Evolutionary conservation across 2,888 invertebrate genomes (phyloP).

Genomic region (Cyclophora punctaria): DNA sequence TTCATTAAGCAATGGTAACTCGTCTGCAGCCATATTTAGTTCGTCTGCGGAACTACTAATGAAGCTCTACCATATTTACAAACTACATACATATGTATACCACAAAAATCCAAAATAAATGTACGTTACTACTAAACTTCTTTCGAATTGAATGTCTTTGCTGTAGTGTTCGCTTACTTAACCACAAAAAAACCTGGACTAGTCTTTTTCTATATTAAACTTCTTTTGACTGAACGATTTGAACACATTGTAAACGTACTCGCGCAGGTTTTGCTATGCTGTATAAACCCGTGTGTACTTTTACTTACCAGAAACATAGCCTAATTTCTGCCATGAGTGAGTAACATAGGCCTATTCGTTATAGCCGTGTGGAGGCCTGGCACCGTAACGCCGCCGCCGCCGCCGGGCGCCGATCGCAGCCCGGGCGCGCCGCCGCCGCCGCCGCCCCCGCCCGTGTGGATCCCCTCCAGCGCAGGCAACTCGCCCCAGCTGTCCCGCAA

Average conservation of each 20-base stretch:
- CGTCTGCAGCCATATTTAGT: too few relatives aligned
- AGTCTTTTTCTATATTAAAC: too few relatives aligned
- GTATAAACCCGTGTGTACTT: not conserved
- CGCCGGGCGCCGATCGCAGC: constrained; percentile 43
- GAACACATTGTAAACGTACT: not conserved
- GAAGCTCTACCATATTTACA: too few relatives aligned
- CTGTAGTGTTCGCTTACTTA: too few relatives aligned
- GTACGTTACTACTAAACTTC: too few relatives aligned
- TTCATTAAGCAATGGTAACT: too few relatives aligned
- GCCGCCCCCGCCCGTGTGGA: constrained; percentile 84
- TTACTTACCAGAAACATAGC: not conserved
- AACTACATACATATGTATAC: too few relatives aligned
- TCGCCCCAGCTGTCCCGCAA: constrained; percentile 85
- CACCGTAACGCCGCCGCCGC: constrained; percentile 49
- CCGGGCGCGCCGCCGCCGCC: constrained; percentile 71
- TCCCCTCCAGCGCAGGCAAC: constrained; percentile 81
- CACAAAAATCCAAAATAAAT: too few relatives aligned
- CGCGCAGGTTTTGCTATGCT: too few relatives aligned
- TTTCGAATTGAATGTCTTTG: too few relatives aligned
- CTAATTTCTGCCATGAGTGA: constrained; percentile 1
- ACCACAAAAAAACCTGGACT: too few relatives aligned
- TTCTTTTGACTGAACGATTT: not conserved
- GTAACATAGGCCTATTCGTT: constrained; percentile 5
- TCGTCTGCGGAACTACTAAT: too few relatives aligned
- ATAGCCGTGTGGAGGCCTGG: constrained; percentile 67